phyloP scores from a whole-genome alignment of 1,140 invertebrate genomes.

The Saccostrea glomerata region DNA sequence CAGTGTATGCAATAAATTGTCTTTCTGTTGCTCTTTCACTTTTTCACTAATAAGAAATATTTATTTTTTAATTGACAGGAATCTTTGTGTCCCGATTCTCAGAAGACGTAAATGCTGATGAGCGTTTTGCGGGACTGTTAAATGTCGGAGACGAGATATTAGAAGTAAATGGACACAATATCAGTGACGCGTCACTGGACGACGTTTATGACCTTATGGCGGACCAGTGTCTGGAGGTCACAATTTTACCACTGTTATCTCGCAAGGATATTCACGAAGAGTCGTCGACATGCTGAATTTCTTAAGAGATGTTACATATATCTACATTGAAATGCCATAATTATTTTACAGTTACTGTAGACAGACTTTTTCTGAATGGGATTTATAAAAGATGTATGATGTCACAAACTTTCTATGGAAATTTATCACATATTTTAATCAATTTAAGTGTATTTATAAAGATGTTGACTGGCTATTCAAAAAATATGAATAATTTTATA shows the following conservation, averaged over 20 bases:
- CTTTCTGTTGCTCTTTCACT: no score
- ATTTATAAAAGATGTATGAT: no score
- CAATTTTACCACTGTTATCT: slow-evolving; percentile 66
- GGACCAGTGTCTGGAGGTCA: slow-evolving; percentile 56
- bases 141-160: slow-evolving; percentile 77
- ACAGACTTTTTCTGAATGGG: no score
- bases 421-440: no score
- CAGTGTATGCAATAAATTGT: no score
- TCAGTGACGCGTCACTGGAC: slow-evolving; percentile 64
- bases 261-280: slow-evolving; percentile 60
- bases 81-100: slow-evolving; percentile 76
- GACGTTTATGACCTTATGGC: slow-evolving; percentile 70
- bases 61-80: slow-evolving; percentile 67
- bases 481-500: no score
- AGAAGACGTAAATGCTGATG: slow-evolving; percentile 65
- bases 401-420: no score
- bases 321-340: no score
- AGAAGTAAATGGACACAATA: slow-evolving; percentile 70
- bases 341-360: no score
- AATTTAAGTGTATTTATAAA: no score
- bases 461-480: no score
- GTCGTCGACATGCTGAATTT: neutral
- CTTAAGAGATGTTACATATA: no score
- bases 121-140: slow-evolving; percentile 73
- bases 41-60: neutral